Evolutionary conservation across 2,888 invertebrate genomes (phyloP).

Genomic region (Thecocarcelia acutangulata): DNA sequence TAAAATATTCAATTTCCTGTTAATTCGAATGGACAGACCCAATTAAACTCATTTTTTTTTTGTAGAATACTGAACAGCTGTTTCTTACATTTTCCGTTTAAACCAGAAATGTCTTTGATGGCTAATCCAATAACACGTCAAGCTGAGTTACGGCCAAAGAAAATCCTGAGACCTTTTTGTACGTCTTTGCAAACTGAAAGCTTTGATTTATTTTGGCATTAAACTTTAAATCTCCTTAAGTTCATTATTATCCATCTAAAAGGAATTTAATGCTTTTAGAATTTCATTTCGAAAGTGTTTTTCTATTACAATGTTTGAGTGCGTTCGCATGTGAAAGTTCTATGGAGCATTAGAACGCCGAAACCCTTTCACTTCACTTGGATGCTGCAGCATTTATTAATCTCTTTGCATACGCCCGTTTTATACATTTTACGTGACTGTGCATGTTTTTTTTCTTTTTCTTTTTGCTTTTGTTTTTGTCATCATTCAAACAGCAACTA

Average conservation of each 20-base stretch:
- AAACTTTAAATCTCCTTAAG: constrained; percentile 49
- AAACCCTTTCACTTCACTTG: constrained; percentile 16
- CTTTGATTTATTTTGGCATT: constrained; percentile 62
- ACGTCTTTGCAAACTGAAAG: constrained; percentile 20
- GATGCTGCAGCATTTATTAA: constrained; percentile 47
- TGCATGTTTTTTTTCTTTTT: too few relatives aligned
- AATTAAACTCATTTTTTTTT: too few relatives aligned
- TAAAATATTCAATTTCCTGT: too few relatives aligned
- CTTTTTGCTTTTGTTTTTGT: constrained; percentile 31
- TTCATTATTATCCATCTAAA: constrained; percentile 54
- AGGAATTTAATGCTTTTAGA: constrained; percentile 27
- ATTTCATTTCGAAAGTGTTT: constrained; percentile 20
- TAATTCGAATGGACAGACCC: too few relatives aligned
- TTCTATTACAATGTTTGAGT: constrained; percentile 1
- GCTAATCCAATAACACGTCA: background rate
- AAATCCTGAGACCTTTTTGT: constrained; percentile 2
- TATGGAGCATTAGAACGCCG: background rate
- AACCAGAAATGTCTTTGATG: constrained; percentile 1
- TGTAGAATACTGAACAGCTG: too few relatives aligned
- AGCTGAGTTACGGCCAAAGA: background rate
- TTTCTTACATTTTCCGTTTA: background rate
- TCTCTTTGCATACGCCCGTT: constrained; percentile 44
- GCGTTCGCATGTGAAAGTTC: constrained; percentile 3
- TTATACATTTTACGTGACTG: constrained; percentile 61
- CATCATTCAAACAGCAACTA: constrained; percentile 30